Base-by-base conservation (phyloP, 2,113 vertebrate species). In the Eptatretus burgeri region DNA sequence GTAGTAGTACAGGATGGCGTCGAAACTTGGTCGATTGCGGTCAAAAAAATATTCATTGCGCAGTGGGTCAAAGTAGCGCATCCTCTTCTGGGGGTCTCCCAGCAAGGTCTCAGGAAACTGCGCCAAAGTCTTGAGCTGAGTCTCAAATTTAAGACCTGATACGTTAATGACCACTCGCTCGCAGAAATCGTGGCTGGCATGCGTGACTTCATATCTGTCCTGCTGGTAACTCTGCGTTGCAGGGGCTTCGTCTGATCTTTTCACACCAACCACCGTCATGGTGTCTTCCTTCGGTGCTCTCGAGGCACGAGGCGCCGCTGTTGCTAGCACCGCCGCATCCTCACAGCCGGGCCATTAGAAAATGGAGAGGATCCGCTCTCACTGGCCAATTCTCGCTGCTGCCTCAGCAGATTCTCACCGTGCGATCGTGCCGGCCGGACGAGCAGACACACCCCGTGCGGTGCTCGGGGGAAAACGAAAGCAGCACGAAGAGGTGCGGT, bases 141-240 rank as follows among this genome's bases (percentile, higher is more conserved):
- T 95, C 75, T 98, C 91, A 62, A 95, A 98, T 51, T 88, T 82
- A 68, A 98, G 78, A 62, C 91, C 91, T 0, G 91, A 95, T 71
- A 98, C 91, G 67, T 98, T 98, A 66, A 98, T 93, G 67, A 98
- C 88, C 64, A 98, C 91, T 70, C 91, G 79, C 77, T 98, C 87
- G 2, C 89, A 98, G 78, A 87, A 95, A 65, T 93, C 91, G 14
- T 95, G 87, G 72, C 56, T 20, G 56, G n/a, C 56, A n/a, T 20
- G 56, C 3, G 56, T 20, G n/a, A 60, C 9, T 20, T 60, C 56
- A 11, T 60, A 60, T 20, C 9, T n/a, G n/a, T 60, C 56, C 56
- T 60, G 56, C 56, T 9, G 56, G 56, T 60, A 60, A 20, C 56
- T 20, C 56, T 60, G 56, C 56, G 20, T 20, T 2, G 56, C 56